A percentile compares a stretch with the other conserved stretches of the same genome.
phyloP scores from a whole-genome alignment of 2,113 vertebrate species.

The Hippolais icterina region DNA sequence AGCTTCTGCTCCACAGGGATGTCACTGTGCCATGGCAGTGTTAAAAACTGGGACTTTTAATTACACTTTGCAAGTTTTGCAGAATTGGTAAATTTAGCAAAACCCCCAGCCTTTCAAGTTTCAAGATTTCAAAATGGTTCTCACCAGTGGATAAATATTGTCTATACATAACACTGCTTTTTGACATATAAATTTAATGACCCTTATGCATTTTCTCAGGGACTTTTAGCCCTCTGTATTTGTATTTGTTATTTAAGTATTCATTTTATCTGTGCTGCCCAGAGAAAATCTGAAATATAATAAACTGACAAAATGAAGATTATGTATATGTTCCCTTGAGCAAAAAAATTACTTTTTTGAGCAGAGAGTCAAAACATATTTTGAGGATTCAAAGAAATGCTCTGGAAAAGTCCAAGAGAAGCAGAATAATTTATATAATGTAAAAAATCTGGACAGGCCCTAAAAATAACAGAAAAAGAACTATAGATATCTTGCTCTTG shows the following conservation, averaged over 20 bases:
- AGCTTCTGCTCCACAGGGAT: neutral
- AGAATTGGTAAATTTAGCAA: neutral
- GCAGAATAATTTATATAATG: neutral
- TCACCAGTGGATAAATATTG: neutral
- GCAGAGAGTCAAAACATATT: neutral
- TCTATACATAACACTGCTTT: neutral
- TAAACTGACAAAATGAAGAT: constrained; percentile 5
- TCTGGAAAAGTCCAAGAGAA: neutral
- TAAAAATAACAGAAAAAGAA: neutral
- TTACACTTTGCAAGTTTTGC: neutral
- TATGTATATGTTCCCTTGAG: neutral
- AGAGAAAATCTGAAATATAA: constrained; percentile 33
- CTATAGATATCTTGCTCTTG: neutral
- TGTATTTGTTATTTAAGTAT: neutral
- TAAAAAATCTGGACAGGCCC: neutral
- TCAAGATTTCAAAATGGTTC: neutral
- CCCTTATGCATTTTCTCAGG: neutral
- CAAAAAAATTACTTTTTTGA: neutral
- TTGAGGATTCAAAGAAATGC: neutral
- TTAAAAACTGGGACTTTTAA: neutral
- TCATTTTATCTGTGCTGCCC: neutral
- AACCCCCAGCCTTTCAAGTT: neutral
- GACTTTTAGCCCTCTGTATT: neutral
- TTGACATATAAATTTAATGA: neutral
- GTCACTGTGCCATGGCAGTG: neutral